A percentile compares a stretch with the other conserved stretches of the same genome.
phyloP scores from a whole-genome alignment of 2,888 invertebrate species.

The Cheilosia vulpina region DNA sequence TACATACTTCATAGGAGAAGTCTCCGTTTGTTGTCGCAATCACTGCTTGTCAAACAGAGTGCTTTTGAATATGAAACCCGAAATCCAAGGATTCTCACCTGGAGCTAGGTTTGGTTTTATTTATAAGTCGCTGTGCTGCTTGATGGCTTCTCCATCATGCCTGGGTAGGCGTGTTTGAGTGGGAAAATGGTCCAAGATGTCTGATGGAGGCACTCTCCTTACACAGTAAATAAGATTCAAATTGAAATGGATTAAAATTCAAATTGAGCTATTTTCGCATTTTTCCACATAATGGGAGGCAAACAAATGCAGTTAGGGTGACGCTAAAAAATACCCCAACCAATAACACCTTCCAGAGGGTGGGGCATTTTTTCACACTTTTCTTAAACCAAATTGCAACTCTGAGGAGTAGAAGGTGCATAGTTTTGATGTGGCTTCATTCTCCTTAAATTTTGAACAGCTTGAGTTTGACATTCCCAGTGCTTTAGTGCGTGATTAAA shows the following conservation, averaged over 20 bases:
- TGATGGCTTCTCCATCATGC: neutral
- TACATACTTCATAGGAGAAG: constrained; percentile 38
- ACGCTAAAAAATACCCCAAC: constrained; percentile 7
- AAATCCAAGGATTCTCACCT: constrained; percentile 39
- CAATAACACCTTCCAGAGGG: neutral
- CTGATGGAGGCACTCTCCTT: neutral
- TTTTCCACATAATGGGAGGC: neutral
- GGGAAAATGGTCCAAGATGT: neutral
- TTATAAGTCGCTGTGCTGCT: neutral
- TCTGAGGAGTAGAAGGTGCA: neutral
- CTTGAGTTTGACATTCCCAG: too few species aligned
- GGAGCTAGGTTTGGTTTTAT: neutral
- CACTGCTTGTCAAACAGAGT: constrained; percentile 16
- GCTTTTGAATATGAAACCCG: constrained; percentile 38
- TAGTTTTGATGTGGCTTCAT: constrained; percentile 5
- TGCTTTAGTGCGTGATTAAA: too few species aligned
- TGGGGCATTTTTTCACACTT: neutral
- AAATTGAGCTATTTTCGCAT: constrained; percentile 41
- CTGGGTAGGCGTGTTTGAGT: neutral
- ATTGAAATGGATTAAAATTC: constrained; percentile 21
- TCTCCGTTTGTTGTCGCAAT: constrained; percentile 21
- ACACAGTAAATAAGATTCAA: neutral
- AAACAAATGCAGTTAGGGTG: neutral
- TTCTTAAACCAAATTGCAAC: constrained; percentile 36
- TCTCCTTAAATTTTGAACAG: neutral